Base-by-base conservation (phyloP, 1,140 invertebrate genomes). In the Sminthurides bifidus region DNA sequence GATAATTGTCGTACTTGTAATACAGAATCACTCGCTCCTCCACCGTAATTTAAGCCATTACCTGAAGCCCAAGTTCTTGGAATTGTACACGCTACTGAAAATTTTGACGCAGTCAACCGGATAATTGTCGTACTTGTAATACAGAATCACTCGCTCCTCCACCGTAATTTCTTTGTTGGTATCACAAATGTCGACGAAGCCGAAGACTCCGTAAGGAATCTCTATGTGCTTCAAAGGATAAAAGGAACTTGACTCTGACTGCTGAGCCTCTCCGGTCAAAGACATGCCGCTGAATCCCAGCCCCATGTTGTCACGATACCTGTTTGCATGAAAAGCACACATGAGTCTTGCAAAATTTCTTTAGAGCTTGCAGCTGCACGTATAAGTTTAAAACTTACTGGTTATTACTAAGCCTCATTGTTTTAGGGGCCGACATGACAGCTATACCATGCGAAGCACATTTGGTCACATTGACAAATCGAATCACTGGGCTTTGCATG, bases 41-140 rank as follows among this genome's bases (percentile, higher is more conserved):
- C 1, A 99, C 77, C 6, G 77, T 77, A 26, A 98, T 81, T 67
- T 90, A n/a, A n/a, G n/a, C n/a, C n/a, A n/a, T 65, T 61, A 79
- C 77, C 79, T 78, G 65, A 94, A 89, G 19, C 89, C 90, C 67
- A 93, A 81, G 6, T 85, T 84, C 68, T 92, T 92, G 0, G 85
- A 79, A 65, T 83, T 75, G 56, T 81, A 85, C 37, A 80, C 77
- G 61, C 85, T 90, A 37, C 83, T 84, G 65, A 99, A 95, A 63
- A 98, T 92, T 73, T 99, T 99, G 0, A 98, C 87, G 70, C 95
- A 99, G 69, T 95, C 95, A 0, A 96, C 85, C 0, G 91, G 85
- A 71, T 84, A 81, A 65, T 94, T 94, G 61, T 95, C 90, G 64
- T 99, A 99, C 70, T 96, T 97, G 70, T 94, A 98, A 70, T 95